Conservation (phyloP, 2,888 invertebrate genomes). For the Chaetoderma sp. region DNA sequence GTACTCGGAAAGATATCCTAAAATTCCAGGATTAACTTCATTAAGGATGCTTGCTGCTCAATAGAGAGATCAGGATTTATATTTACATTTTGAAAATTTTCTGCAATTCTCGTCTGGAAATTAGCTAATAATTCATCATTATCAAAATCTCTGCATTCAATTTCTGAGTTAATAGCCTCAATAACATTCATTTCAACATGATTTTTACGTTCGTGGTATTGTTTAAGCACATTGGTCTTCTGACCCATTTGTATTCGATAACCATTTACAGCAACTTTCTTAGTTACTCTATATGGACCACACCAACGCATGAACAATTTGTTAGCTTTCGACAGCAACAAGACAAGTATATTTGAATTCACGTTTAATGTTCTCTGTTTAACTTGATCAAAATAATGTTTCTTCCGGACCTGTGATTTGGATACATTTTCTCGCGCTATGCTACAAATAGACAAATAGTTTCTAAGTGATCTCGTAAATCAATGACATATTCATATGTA, state of each 20-base stretch:
- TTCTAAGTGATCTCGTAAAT: constrained; percentile 30
- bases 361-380: constrained; percentile 20
- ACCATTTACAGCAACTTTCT: too few species aligned
- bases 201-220: constrained; percentile 11
- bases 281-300: too few species aligned
- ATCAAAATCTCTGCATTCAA: too few species aligned
- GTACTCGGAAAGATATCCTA: too few species aligned
- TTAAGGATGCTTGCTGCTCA: too few species aligned
- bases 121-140: too few species aligned
- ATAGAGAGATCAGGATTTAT: too few species aligned
- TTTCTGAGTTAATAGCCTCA: too few species aligned
- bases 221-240: constrained; percentile 18
- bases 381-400: constrained; percentile 33
- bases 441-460: constrained; percentile 29
- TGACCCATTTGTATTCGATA: constrained; percentile 26
- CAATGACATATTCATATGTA: constrained; percentile 39
- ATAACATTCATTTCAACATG: too few species aligned
- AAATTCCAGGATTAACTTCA: too few species aligned
- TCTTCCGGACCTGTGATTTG: constrained; percentile 21
- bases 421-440: constrained; percentile 26
- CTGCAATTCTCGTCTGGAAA: too few species aligned
- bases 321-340: constrained; percentile 39
- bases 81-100: too few species aligned
- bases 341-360: constrained; percentile 33
- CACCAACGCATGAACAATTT: constrained; percentile 37